phyloP scores from a whole-genome alignment of 1,140 invertebrate species.

The Lasioglossum albipes region DNA sequence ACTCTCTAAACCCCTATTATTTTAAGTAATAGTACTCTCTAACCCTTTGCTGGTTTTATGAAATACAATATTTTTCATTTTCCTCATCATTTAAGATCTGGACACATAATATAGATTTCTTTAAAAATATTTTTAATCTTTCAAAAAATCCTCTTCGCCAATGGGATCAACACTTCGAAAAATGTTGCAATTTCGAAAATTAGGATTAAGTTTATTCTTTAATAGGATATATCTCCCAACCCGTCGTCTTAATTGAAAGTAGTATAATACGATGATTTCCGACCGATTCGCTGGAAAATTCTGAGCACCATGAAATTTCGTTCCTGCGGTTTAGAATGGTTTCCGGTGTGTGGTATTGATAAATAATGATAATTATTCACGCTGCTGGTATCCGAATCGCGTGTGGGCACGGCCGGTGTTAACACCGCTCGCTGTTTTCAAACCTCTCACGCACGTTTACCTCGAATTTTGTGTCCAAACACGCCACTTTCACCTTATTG shows the following conservation, averaged over 20 bases:
- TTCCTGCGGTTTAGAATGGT: background rate
- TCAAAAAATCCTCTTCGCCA: too few relatives aligned
- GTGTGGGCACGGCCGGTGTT: conserved; percentile 8
- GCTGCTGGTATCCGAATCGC: conserved; percentile 6
- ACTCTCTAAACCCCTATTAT: too few relatives aligned
- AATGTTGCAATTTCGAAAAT: too few relatives aligned
- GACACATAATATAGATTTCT: too few relatives aligned
- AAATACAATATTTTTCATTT: too few relatives aligned
- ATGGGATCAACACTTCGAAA: too few relatives aligned
- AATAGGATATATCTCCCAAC: too few relatives aligned
- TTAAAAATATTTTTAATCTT: too few relatives aligned
- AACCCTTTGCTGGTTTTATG: too few relatives aligned
- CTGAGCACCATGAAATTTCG: conserved; percentile 23
- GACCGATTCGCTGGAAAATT: background rate
- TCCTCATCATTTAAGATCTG: too few relatives aligned
- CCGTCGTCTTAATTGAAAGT: background rate
- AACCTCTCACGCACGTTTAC: conserved; percentile 3
- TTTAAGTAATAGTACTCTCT: too few relatives aligned
- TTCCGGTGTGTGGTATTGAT: background rate
- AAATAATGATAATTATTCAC: conserved; percentile 27
- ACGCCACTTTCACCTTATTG: conserved; percentile 1
- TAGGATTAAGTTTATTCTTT: too few relatives aligned
- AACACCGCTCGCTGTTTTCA: conserved; percentile 12
- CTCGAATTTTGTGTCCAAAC: conserved; percentile 6
- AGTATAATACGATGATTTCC: background rate